Conservation (phyloP, 1,140 invertebrate species). For the Cherax destructor region DNA sequence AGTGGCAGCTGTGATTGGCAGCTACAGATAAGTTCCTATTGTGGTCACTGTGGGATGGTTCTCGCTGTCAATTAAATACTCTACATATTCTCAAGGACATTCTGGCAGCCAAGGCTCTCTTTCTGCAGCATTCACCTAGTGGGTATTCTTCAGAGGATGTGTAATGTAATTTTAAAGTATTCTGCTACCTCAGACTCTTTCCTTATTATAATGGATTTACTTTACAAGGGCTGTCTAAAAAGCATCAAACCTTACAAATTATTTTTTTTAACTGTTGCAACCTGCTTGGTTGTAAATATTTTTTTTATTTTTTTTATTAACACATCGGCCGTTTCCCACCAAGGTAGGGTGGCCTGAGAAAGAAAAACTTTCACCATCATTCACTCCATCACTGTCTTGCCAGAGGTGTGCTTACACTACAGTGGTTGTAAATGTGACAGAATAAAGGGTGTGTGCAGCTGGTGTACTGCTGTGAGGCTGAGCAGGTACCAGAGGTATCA, state of each 20-base stretch:
- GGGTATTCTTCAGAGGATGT: slow-evolving; percentile 54
- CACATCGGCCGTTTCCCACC: no score
- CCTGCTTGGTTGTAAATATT: slow-evolving; percentile 27
- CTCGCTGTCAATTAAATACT: slow-evolving; percentile 56
- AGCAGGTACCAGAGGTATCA: slow-evolving; percentile 45
- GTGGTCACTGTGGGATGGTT: slow-evolving; percentile 61
- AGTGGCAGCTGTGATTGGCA: slow-evolving; percentile 13
- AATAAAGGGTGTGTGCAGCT: slow-evolving; percentile 41
- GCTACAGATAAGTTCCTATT: slow-evolving; percentile 63
- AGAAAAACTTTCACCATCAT: no score
- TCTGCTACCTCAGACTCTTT: slow-evolving; percentile 61
- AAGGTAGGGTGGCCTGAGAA: no score
- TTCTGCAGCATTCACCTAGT: slow-evolving; percentile 48
- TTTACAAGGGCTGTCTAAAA: slow-evolving; percentile 35
- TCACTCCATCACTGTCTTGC: no score
- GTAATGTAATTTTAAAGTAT: slow-evolving; percentile 65
- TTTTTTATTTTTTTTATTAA: no score
- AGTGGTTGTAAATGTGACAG: slow-evolving; percentile 39
- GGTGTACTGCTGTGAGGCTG: slow-evolving; percentile 37
- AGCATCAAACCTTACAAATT: slow-evolving; percentile 31
- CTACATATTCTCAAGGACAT: slow-evolving; percentile 61
- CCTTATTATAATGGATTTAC: slow-evolving; percentile 45
- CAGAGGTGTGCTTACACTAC: no score
- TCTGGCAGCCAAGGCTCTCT: slow-evolving; percentile 42
- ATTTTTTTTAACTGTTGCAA: slow-evolving; percentile 41